phyloP scores from a whole-genome alignment of 2,113 vertebrate species.

The Pollimyrus isidori region DNA sequence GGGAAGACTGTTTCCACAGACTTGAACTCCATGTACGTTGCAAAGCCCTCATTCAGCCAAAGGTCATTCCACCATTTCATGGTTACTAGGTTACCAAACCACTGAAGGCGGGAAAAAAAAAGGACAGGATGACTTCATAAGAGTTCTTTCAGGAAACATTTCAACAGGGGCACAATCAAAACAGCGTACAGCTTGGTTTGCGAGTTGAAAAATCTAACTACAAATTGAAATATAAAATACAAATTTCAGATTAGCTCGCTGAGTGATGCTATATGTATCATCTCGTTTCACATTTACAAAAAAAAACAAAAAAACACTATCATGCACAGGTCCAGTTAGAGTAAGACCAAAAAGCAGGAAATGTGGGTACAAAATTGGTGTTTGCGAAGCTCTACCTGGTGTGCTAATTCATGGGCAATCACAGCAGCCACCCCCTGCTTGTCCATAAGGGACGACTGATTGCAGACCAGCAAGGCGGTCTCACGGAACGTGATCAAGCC shows the following conservation, averaged over 20 bases:
- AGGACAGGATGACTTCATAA: not conserved
- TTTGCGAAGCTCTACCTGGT: slow-evolving; percentile 70
- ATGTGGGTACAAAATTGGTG: not conserved
- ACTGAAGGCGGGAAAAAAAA: slow-evolving; percentile 55
- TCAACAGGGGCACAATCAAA: not conserved
- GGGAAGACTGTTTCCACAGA: slow-evolving; percentile 69
- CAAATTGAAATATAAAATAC: not conserved
- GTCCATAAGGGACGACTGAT: slow-evolving; percentile 70
- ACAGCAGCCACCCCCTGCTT: slow-evolving; percentile 79
- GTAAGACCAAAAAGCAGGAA: not conserved
- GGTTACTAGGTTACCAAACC: slow-evolving; percentile 96
- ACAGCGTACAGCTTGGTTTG: not conserved
- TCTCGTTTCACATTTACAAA: not conserved
- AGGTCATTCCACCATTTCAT: slow-evolving; percentile 97
- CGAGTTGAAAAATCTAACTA: not conserved
- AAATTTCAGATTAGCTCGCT: not conserved
- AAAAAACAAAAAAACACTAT: not conserved
- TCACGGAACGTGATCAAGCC: slow-evolving; percentile 88
- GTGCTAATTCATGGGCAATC: slow-evolving; percentile 87
- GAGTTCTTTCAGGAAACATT: not conserved
- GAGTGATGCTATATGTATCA: not conserved
- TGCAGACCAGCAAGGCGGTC: slow-evolving; percentile 68
- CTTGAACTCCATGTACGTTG: slow-evolving; percentile 87
- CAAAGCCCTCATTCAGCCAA: slow-evolving; percentile 96
- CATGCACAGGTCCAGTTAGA: not conserved